Evolutionary conservation across 2,113 vertebrate genomes (phyloP).

Genomic region (Octodon degus): DNA sequence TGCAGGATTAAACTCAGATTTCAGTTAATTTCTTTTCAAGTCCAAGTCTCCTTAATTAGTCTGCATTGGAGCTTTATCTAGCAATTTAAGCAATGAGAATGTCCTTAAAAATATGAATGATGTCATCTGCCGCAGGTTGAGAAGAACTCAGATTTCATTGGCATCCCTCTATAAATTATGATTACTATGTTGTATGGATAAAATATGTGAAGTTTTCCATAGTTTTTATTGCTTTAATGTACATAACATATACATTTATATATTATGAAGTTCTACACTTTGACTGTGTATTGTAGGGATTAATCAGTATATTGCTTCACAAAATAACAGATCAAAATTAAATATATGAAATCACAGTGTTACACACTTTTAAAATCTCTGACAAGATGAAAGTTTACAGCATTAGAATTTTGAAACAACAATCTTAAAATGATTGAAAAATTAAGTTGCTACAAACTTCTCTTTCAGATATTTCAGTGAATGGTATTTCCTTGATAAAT

Average conservation of each 20-base stretch:
- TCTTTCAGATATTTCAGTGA: slow-evolving; percentile 15
- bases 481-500: not conserved
- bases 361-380: not conserved
- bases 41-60: not conserved
- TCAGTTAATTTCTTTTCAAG: not conserved
- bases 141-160: not conserved
- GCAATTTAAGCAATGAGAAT: not conserved
- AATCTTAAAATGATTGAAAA: slow-evolving; percentile 20
- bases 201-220: not conserved
- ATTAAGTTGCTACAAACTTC: not conserved
- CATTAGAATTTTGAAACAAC: not conserved
- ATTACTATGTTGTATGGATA: not conserved
- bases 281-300: slow-evolving; percentile 51
- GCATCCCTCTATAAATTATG: not conserved
- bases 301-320: slow-evolving; percentile 41
- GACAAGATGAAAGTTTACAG: not conserved
- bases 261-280: slow-evolving; percentile 54
- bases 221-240: slow-evolving; percentile 1
- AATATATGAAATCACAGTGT: slow-evolving; percentile 27
- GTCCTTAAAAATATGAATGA: slow-evolving; percentile 35
- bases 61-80: not conserved
- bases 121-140: not conserved
- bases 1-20: slow-evolving; percentile 27
- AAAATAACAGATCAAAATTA: slow-evolving; percentile 52
- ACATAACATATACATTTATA: not conserved